These are phyloP conservation scores for Otus sunia DNA, from an alignment of 2,113 vertebrate genomes.

Conservation along the genomic window DNA sequence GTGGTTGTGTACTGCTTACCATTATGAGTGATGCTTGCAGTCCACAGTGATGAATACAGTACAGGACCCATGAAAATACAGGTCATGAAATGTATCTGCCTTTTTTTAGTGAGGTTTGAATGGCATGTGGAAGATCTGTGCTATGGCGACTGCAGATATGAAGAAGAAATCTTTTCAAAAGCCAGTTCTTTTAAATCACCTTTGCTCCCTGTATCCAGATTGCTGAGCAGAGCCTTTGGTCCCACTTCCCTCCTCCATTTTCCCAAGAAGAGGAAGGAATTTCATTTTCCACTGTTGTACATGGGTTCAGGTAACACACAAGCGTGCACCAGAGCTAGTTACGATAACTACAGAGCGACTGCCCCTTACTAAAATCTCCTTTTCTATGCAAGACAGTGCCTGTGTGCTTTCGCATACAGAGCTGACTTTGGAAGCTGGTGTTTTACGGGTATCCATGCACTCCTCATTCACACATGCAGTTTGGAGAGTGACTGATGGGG, in stretches of 20 bases:
- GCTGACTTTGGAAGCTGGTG: not conserved
- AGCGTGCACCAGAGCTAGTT: not conserved
- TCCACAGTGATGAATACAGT: not conserved
- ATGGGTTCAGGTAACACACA: not conserved
- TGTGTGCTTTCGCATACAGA: not conserved
- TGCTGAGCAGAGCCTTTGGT: not conserved
- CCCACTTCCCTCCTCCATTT: not conserved
- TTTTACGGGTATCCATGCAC: not conserved
- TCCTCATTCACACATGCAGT: not conserved
- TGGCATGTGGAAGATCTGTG: not conserved
- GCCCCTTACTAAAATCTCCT: not conserved
- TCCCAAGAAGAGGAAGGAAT: not conserved
- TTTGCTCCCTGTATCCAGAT: not conserved
- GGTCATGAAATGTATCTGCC: not conserved
- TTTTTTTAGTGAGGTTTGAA: not conserved
- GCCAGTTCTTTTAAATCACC: not conserved
- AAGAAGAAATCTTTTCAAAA: not conserved
- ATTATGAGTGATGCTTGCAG: not conserved
- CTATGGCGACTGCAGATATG: accelerated
- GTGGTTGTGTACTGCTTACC: accelerated
- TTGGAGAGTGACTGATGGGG: not conserved
- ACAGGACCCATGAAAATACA: not conserved
- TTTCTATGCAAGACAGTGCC: not conserved
- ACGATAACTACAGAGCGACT: not conserved
- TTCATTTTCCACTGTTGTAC: not conserved